Conservation (phyloP, 2,113 vertebrate genomes). For the Tragulus kanchil region DNA sequence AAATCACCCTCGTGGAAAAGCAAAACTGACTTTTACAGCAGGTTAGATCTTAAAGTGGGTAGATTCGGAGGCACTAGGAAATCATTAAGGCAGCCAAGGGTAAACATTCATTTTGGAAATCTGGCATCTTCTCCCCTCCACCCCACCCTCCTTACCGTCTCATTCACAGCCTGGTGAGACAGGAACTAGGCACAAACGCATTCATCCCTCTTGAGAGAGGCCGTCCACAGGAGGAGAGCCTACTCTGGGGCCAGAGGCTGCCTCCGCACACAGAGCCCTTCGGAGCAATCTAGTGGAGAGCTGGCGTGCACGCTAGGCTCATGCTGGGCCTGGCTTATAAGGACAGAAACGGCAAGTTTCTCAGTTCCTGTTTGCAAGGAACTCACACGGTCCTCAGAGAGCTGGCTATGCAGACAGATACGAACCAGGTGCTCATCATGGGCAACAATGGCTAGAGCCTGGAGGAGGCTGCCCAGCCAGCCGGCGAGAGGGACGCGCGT, state of each 20-base stretch:
- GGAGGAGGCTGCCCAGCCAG: neutral
- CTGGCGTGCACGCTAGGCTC: neutral
- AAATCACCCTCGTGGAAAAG: neutral
- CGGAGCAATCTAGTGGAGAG: too few species aligned
- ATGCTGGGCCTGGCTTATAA: neutral
- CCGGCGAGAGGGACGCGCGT: rapidly evolving
- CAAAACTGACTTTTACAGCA: neutral
- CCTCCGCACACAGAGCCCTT: rapidly evolving
- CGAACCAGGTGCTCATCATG: neutral
- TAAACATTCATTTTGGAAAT: too few species aligned
- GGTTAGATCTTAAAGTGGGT: too few species aligned
- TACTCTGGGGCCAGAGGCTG: neutral
- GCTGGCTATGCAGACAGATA: neutral
- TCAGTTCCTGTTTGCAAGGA: neutral
- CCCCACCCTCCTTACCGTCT: too few species aligned
- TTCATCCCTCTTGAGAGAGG: neutral
- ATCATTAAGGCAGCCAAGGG: too few species aligned
- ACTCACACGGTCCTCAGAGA: neutral
- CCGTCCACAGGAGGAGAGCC: neutral
- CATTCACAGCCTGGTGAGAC: neutral
- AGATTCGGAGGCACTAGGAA: too few species aligned
- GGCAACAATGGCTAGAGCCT: neutral
- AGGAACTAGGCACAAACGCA: neutral
- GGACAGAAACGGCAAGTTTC: neutral
- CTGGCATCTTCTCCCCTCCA: neutral